Evolutionary conservation across 2,888 invertebrate genomes (phyloP), one percentile per base, ranked within the genome.

Genomic region (Nephrotoma flavescens): DNA sequence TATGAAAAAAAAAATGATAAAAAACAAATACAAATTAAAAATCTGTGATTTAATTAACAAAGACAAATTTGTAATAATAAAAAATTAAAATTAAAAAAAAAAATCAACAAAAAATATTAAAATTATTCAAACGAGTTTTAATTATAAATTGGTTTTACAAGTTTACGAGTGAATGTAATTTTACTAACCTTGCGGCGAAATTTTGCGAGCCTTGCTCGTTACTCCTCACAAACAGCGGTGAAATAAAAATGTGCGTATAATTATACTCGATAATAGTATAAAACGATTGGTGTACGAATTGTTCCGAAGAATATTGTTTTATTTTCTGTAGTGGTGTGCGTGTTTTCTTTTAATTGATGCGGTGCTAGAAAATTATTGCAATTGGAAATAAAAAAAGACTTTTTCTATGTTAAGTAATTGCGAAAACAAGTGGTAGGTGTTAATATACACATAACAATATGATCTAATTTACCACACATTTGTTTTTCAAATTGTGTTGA

Each of bases 1-100:
- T 71, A 71, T 71, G 71, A 71, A 19, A 71, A 15, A n/a, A 52
- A 57, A 57, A 15, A 71, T 71, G 71, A 71, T 84, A 19, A 42
- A 84, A 84, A 84, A 84, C 42, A 42, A 84, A 84, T 84, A 84
- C 84, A 84, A 84, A 84, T 84, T 84, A 84, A 84, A 84, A 84
- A 84, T 84, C 84, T 84, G 84, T 84, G 84, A 84, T 84, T 84
- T 84, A 84, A 71, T 71, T 71, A 71, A 84, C 41, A 84, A 41
- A 84, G 42, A 84, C 84, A 84, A 84, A 84, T 84, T 84, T 84
- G 84, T 84, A 84, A 84, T 84, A 84, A 84, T 84, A 42, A 84
- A 84, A 83, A 71, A 31, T 57, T 31, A 71, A 71, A 71, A 71
- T 71, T 31, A 71, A 71, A 71, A 52, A 71, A 71, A 71, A 71